phyloP scores from a whole-genome alignment of 2,888 invertebrate species.

The Heteropelma amictum region DNA sequence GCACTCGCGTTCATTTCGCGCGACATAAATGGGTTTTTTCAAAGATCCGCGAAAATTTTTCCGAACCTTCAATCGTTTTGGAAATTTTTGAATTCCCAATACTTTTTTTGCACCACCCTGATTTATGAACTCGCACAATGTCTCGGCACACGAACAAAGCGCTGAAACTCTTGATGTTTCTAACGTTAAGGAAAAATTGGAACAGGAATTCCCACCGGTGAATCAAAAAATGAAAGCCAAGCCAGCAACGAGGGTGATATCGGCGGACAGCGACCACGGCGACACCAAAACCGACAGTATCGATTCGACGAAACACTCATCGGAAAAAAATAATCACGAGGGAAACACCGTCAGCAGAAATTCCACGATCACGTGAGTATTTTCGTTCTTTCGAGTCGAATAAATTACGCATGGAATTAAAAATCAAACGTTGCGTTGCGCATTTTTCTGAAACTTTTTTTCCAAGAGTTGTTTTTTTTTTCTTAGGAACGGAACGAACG shows the following conservation, averaged over 20 bases:
- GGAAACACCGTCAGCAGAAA: constrained; percentile 79
- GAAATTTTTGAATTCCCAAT: no score
- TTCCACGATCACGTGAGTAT: constrained; percentile 83
- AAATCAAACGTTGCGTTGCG: background rate
- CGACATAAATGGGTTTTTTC: no score
- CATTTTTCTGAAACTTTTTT: background rate
- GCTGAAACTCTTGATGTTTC: constrained; percentile 51
- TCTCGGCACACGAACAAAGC: constrained; percentile 35
- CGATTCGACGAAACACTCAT: constrained; percentile 71
- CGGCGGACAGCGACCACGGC: constrained; percentile 75
- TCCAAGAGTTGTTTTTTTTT: background rate
- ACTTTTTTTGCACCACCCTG: no score
- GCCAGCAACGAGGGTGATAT: constrained; percentile 76
- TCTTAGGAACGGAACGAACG: constrained; percentile 82
- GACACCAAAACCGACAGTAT: constrained; percentile 78
- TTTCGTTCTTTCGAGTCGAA: no score
- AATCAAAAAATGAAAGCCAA: constrained; percentile 80
- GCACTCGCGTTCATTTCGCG: no score
- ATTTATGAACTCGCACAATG: background rate
- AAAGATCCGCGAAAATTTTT: no score
- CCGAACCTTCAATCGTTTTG: no score
- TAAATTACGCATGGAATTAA: no score
- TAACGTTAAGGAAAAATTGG: constrained; percentile 60
- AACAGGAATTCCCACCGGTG: constrained; percentile 81
- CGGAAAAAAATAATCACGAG: constrained; percentile 75